These are phyloP conservation scores for Sterrhoptilus dennistouni DNA, from an alignment of 2,113 vertebrate species.

Conservation along the genomic window DNA sequence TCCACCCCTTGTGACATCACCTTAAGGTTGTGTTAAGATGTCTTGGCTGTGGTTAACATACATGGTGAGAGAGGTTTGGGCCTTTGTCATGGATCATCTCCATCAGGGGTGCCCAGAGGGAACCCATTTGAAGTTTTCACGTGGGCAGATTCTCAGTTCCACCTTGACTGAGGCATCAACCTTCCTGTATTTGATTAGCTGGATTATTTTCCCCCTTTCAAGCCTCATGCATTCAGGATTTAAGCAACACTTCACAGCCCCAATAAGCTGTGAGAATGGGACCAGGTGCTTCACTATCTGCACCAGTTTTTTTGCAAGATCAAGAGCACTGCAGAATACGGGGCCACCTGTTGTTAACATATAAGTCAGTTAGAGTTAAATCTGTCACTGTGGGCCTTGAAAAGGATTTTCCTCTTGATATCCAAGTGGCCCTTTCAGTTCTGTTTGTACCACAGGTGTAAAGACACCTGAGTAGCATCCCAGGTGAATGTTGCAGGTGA, in stretches of 20 bases:
- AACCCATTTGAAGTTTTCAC: neutral
- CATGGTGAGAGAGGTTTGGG: neutral
- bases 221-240: neutral
- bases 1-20: neutral
- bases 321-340: neutral
- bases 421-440: neutral
- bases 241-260: neutral
- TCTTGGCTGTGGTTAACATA: neutral
- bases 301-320: neutral
- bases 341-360: neutral
- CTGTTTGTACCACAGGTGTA: neutral
- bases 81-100: rapidly evolving
- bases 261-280: neutral
- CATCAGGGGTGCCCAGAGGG: rapidly evolving
- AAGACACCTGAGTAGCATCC: neutral
- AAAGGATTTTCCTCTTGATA: neutral
- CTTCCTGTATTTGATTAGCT: neutral
- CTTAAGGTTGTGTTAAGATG: neutral
- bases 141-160: neutral
- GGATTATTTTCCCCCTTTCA: neutral
- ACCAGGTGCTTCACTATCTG: neutral
- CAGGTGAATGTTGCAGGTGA: neutral
- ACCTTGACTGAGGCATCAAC: neutral
- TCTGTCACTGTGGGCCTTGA: neutral
- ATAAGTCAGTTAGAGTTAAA: neutral